phyloP scores from a whole-genome alignment of 2,888 invertebrate genomes.

The Macrosoma leucophasiata region DNA sequence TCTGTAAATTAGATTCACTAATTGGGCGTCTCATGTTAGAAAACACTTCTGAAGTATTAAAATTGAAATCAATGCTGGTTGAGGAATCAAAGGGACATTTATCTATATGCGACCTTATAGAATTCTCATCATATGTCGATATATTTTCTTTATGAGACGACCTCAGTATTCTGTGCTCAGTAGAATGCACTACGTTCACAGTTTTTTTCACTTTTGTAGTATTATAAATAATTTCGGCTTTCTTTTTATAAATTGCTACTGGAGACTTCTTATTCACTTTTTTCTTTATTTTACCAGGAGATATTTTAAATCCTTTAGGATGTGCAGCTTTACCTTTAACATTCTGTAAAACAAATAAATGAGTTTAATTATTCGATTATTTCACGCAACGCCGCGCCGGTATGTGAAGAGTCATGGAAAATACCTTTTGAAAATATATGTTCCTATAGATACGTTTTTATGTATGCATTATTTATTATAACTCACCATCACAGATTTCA shows the following conservation, averaged over 20 bases:
- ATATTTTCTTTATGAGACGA: conserved; percentile 46
- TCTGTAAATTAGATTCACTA: conserved; percentile 35
- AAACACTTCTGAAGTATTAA: conserved; percentile 62
- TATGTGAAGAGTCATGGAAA: too few species aligned
- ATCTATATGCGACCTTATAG: conserved; percentile 31
- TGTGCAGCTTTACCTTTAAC: conserved; percentile 43
- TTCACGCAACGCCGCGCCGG: too few species aligned
- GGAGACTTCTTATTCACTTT: conserved; percentile 56
- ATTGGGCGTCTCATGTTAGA: conserved; percentile 44
- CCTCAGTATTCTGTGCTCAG: conserved; percentile 37
- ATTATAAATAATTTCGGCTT: conserved; percentile 47
- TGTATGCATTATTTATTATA: not conserved
- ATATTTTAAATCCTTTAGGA: conserved; percentile 47
- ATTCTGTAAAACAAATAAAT: conserved; percentile 42
- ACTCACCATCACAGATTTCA: conserved; percentile 74
- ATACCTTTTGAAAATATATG: not conserved
- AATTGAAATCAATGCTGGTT: conserved; percentile 44
- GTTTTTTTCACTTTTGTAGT: conserved; percentile 45
- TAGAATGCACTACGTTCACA: conserved; percentile 39
- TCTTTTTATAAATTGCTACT: conserved; percentile 52
- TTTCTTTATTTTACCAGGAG: conserved; percentile 61
- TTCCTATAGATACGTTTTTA: not conserved
- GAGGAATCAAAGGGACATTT: conserved; percentile 61
- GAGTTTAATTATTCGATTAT: too few species aligned
- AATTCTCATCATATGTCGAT: conserved; percentile 36